Evolutionary conservation across 2,888 invertebrate species (phyloP).

Genomic region (Monoplex corrugatus): DNA sequence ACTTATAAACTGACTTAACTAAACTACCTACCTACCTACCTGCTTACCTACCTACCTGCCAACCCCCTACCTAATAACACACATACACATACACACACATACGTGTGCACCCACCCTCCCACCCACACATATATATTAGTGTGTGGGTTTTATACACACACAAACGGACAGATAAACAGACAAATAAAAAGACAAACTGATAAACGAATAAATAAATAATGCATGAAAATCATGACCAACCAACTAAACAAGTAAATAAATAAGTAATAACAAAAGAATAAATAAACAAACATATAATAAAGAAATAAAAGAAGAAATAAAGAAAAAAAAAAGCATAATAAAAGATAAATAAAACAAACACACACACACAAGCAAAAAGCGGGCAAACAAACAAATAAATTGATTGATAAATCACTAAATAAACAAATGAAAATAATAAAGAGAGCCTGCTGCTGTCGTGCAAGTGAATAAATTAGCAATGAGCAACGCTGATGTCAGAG

Average conservation of each 20-base stretch:
- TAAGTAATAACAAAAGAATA: not conserved
- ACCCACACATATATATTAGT: conserved; percentile 3
- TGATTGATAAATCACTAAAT: too few relatives aligned
- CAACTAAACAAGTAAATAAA: not conserved
- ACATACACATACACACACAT: conserved; percentile 11
- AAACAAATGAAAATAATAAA: too few relatives aligned
- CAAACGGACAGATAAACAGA: not conserved
- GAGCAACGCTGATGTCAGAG: too few relatives aligned
- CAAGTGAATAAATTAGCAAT: too few relatives aligned
- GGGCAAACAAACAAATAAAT: too few relatives aligned
- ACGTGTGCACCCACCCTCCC: not conserved
- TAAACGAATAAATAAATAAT: not conserved
- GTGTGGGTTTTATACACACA: not conserved
- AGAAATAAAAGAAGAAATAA: not conserved
- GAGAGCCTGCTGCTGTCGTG: too few relatives aligned
- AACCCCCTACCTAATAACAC: not conserved
- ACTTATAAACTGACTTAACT: too few relatives aligned
- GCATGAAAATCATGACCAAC: too few relatives aligned
- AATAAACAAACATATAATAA: not conserved
- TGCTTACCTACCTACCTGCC: too few relatives aligned
- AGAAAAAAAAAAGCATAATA: not conserved
- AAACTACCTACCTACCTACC: too few relatives aligned
- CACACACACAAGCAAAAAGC: too few relatives aligned
- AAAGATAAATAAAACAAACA: not conserved
- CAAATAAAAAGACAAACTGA: not conserved